These are phyloP conservation scores for Himantopus leucocephalus DNA, from an alignment of 2,113 vertebrate genomes.

Conservation along the genomic window DNA sequence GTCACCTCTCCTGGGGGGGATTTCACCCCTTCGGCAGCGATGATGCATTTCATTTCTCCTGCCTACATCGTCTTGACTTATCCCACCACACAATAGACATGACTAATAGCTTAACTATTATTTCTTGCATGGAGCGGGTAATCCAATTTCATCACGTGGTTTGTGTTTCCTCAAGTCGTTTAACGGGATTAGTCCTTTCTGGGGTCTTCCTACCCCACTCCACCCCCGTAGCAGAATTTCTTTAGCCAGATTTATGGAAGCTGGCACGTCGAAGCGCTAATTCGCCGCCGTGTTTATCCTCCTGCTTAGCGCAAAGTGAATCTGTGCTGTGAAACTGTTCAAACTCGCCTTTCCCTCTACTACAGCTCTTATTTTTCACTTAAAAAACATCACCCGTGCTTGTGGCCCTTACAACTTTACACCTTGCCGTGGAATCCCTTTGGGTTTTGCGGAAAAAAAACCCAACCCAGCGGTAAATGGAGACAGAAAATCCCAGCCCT, in stretches of 20 bases:
- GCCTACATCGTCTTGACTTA: not conserved
- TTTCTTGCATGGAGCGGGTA: not conserved
- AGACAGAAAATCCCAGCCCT: not conserved
- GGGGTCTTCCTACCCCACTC: not conserved
- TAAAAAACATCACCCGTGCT: not conserved
- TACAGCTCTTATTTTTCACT: not conserved
- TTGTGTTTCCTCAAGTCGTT: not conserved
- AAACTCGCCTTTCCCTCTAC: not conserved
- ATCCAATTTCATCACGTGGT: slow-evolving; percentile 44
- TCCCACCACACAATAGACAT: not conserved
- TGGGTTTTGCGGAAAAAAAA: not conserved
- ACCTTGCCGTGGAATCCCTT: not conserved
- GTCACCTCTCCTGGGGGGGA: not conserved
- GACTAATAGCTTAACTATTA: slow-evolving; percentile 46
- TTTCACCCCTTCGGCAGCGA: not conserved
- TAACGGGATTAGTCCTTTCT: slow-evolving; percentile 42
- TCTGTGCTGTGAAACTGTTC: not conserved
- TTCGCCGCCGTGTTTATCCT: not conserved
- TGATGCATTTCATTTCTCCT: not conserved
- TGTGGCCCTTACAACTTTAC: not conserved
- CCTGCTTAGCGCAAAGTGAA: not conserved
- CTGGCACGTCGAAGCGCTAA: not conserved
- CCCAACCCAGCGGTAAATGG: not conserved
- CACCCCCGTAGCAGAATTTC: not conserved
- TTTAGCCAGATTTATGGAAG: slow-evolving; percentile 26